Evolutionary conservation across 1,140 invertebrate genomes (phyloP), one percentile per base, ranked within the genome.

Genomic region (Scaptomyza graminum): DNA sequence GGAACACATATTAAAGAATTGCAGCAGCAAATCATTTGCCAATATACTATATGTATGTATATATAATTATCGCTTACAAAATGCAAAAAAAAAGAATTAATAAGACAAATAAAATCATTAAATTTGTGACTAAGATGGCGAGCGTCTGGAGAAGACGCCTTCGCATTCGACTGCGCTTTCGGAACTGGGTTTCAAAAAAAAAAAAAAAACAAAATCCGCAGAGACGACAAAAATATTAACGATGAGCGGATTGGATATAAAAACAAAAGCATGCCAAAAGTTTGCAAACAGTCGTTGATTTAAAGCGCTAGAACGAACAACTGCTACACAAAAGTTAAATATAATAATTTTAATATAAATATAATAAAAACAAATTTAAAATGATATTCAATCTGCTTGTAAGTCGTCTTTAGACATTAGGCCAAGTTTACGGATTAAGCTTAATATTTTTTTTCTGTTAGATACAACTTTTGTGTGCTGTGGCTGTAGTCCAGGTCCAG

Each of bases 61-160:
- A 79, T 71, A 79, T 76, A 70, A 83, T 60, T 47, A 60, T 60
- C 34, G 52, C 39, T 51, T 12, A 15, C 46, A 31, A 25, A 52
- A 46, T 22, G 18, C 1, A n/a, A 43, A 60, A 57, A 54, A 72
- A 51, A 46, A 41, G 34, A 67, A 56, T 44, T 13, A 57, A 63
- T 57, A 63, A 57, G 44, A 16, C 69, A 79, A 88, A 88, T 83
- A 83, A 87, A 88, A 88, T 88, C 51, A 88, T 89, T 83, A 88
- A 89, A 88, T 88, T 88, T 88, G 88, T 79, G 83, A 88, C 84
- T 83, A 73, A 55, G 31, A 44, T 67, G 80, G 70, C 55, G 77
- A 69, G 49, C 43, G 43, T 31, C 75, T 64, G 76, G 57, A 65
- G 68, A 69, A 65, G 68, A 69, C 56, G 60, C 34, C 43, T 37